Conservation (phyloP, 1,140 invertebrate species). For the Pseudomyrmex concolor region DNA sequence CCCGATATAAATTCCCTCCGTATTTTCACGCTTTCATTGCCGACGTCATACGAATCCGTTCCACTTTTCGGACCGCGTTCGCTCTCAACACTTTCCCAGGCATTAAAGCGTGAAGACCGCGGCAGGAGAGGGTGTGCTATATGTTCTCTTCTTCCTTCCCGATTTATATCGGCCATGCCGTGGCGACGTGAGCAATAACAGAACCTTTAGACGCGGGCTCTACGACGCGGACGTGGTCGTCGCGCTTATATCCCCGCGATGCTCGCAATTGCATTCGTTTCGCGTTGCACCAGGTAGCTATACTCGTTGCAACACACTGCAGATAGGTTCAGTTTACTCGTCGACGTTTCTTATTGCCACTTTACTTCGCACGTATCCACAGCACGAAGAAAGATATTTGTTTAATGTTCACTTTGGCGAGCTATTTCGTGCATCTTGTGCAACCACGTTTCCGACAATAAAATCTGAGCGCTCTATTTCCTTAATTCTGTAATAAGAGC, state of each 20-base stretch:
- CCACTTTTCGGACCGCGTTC: constrained; percentile 50
- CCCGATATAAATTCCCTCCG: constrained; percentile 36
- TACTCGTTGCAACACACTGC: constrained; percentile 38
- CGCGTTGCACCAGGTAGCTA: constrained; percentile 16
- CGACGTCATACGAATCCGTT: constrained; percentile 65
- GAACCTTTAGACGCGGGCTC: constrained; percentile 37
- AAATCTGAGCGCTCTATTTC: constrained; percentile 17
- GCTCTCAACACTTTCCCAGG: constrained; percentile 52
- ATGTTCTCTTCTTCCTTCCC: not conserved
- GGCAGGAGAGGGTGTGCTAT: not conserved
- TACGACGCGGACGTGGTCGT: constrained; percentile 28
- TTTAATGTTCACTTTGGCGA: constrained; percentile 26
- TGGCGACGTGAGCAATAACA: constrained; percentile 51
- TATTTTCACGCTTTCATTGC: constrained; percentile 65
- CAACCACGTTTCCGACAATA: constrained; percentile 8
- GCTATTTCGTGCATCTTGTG: constrained; percentile 7
- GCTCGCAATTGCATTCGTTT: constrained; percentile 53
- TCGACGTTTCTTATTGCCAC: constrained; percentile 20
- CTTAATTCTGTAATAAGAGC: constrained; percentile 7
- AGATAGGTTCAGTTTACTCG: constrained; percentile 32
- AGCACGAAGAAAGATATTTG: constrained; percentile 13
- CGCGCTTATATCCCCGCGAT: constrained; percentile 39
- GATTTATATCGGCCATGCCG: constrained; percentile 52
- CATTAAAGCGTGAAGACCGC: constrained; percentile 69
- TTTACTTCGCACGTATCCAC: constrained; percentile 16